Evolutionary conservation across 2,888 invertebrate genomes (phyloP).

Genomic region (Drosophila koepferae): DNA sequence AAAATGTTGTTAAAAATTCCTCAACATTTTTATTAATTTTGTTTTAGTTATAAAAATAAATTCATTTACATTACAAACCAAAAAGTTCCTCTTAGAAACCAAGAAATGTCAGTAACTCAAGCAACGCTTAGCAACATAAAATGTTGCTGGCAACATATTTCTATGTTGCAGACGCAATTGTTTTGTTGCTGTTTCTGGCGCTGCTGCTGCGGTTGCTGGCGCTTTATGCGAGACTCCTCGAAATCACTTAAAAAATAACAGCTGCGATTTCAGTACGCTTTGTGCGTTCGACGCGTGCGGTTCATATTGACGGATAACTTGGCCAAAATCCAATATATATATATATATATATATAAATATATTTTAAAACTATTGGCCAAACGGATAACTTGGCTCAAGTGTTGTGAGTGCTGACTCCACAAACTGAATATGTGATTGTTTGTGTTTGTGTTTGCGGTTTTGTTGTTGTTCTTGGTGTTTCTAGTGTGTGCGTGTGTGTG

Average conservation of each 20-base stretch:
- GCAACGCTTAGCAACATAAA: constrained; percentile 47
- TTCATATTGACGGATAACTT: constrained; percentile 64
- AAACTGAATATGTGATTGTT: background rate
- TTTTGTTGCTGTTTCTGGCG: constrained; percentile 25
- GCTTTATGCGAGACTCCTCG: constrained; percentile 62
- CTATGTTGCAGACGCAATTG: constrained; percentile 30
- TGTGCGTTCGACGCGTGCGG: constrained; percentile 83
- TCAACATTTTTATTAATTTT: too few species aligned
- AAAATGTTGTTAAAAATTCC: too few species aligned
- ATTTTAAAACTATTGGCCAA: constrained; percentile 31
- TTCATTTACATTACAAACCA: background rate
- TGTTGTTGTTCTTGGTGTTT: constrained; percentile 15
- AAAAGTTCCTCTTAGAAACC: background rate
- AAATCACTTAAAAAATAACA: constrained; percentile 33
- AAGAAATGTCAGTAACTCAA: background rate
- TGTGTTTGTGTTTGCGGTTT: background rate
- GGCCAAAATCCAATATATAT: constrained; percentile 17
- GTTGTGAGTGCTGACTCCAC: constrained; percentile 17
- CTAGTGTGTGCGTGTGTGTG: constrained; percentile 7
- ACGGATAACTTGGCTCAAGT: constrained; percentile 52
- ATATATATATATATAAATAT: constrained; percentile 15
- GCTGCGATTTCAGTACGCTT: constrained; percentile 80
- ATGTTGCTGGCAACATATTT: constrained; percentile 61
- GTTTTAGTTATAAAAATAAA: too few species aligned
- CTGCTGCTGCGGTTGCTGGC: constrained; percentile 19